These are phyloP conservation scores for Hippocampus barbouri DNA, from an alignment of 2,113 vertebrate genomes.

Conservation along the genomic window DNA sequence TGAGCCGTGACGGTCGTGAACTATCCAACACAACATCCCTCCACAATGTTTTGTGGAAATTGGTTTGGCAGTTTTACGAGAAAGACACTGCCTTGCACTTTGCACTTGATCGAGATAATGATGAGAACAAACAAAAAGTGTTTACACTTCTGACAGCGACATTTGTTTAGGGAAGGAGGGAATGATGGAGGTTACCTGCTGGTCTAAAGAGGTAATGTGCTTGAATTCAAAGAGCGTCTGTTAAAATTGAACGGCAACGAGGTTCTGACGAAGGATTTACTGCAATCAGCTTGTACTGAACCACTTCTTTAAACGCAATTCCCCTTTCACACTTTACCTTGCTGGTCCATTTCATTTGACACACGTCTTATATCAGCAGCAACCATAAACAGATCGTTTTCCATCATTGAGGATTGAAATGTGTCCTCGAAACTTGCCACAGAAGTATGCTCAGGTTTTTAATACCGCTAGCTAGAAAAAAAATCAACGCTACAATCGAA, in stretches of 20 bases:
- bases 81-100: background rate
- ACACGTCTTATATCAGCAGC: background rate
- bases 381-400: background rate
- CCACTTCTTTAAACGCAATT: no score
- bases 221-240: background rate
- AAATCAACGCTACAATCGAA: background rate
- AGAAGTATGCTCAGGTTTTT: background rate
- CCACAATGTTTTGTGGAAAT: background rate
- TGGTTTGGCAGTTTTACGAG: background rate
- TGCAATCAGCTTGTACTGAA: background rate
- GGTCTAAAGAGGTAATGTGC: background rate
- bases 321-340: no score
- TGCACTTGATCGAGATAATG: background rate
- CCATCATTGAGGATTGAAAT: no score
- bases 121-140: background rate
- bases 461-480: background rate
- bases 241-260: background rate
- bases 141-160: background rate
- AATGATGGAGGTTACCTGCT: background rate
- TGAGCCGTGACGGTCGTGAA: no score
- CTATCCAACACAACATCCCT: background rate
- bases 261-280: background rate
- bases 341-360: no score
- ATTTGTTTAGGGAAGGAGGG: background rate
- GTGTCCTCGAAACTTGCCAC: background rate